Conservation (phyloP, 2,888 invertebrate genomes). For the Zeuzera pyrina region DNA sequence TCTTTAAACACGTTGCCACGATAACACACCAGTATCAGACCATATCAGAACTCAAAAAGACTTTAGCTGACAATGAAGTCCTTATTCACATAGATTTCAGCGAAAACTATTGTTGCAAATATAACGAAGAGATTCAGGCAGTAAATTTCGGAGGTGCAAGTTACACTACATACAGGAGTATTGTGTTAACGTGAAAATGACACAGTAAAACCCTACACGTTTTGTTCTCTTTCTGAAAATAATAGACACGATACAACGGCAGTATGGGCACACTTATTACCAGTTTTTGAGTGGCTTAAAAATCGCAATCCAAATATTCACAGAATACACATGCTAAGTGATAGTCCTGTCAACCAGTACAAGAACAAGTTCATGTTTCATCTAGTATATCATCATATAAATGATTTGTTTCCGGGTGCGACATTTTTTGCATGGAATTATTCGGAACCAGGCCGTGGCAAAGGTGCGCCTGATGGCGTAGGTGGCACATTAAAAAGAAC, state of each 20-base stretch:
- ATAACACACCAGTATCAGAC: constrained; percentile 12
- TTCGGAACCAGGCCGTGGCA: constrained; percentile 32
- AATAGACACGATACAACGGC: too few relatives aligned
- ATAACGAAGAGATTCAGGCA: constrained; percentile 15
- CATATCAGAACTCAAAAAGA: constrained; percentile 11
- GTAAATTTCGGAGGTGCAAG: constrained; percentile 17
- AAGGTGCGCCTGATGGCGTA: constrained; percentile 33
- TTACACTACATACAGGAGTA: constrained; percentile 13
- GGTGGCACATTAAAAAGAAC: constrained; percentile 30
- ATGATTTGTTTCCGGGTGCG: constrained; percentile 9
- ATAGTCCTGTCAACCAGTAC: constrained; percentile 13
- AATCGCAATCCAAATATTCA: constrained; percentile 7
- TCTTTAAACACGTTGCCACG: constrained; percentile 10
- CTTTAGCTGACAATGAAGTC: constrained; percentile 9
- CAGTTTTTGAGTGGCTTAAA: constrained; percentile 13
- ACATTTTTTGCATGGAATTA: constrained; percentile 25
- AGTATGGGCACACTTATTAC: constrained; percentile 14
- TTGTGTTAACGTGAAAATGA: constrained; percentile 9
- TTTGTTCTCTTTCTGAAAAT: constrained; percentile 14
- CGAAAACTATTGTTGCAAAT: too few relatives aligned
- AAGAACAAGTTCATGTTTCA: constrained; percentile 17
- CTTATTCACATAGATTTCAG: too few relatives aligned
- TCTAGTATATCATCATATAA: constrained; percentile 14
- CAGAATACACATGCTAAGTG: constrained; percentile 10
- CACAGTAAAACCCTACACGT: constrained; percentile 7